Evolutionary conservation across 2,797 vertebrate species (phyloP).

Genomic region (Lateolabrax maculatus): DNA sequence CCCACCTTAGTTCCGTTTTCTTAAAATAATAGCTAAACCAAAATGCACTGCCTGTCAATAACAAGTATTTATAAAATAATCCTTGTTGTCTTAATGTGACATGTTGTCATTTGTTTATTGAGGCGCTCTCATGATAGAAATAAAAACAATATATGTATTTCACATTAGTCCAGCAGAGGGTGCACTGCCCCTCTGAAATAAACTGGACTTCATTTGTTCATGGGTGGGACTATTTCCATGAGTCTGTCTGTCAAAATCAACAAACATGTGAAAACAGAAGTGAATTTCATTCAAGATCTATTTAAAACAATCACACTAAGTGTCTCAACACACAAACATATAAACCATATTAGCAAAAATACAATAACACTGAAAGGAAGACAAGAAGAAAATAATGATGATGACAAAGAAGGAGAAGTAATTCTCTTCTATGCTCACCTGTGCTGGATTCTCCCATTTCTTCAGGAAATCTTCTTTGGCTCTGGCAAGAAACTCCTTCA

Average conservation of each 20-base stretch:
- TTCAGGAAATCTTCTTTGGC: constrained; percentile 98
- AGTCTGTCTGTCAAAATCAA: not conserved
- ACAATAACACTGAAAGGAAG: not conserved
- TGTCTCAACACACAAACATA: not conserved
- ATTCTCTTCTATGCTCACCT: constrained; percentile 80
- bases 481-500: constrained; percentile 98
- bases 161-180: constrained; percentile 78
- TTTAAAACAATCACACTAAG: not conserved
- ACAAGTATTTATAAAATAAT: not conserved
- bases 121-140: not conserved
- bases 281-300: not conserved
- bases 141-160: not conserved
- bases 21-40: not conserved
- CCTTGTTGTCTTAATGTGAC: not conserved
- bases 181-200: constrained; percentile 39
- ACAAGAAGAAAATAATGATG: not conserved
- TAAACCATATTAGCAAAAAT: not conserved
- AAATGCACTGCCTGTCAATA: not conserved
- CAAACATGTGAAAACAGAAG: not conserved
- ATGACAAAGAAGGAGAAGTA: not conserved
- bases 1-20: not conserved
- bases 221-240: constrained; percentile 7
- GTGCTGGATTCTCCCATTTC: constrained; percentile 96
- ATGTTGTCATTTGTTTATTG: not conserved
- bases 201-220: constrained; percentile 14